Evolutionary conservation across 1,140 invertebrate genomes (phyloP).

Genomic region (Drosophila seguyi): DNA sequence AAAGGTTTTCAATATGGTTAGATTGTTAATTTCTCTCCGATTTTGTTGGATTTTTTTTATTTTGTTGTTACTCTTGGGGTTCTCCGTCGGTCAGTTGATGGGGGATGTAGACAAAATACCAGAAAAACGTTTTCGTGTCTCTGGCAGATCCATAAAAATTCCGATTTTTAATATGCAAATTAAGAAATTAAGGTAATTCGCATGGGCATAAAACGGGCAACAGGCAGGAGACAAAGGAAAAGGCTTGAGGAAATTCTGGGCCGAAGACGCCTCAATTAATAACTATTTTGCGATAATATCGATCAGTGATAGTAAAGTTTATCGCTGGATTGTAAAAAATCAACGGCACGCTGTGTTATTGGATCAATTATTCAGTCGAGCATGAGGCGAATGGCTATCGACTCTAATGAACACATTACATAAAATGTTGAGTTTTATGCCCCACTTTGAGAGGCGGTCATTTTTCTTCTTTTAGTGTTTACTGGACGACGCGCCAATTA

Average conservation of each 20-base stretch:
- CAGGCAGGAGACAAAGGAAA: constrained; percentile 44
- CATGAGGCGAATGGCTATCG: constrained; percentile 20
- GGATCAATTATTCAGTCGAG: constrained; percentile 69
- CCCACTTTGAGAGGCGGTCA: constrained; percentile 54
- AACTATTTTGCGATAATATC: constrained; percentile 82
- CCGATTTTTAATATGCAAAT: constrained; percentile 73
- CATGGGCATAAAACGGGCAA: constrained; percentile 28
- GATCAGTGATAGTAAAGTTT: constrained; percentile 73
- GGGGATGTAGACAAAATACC: constrained; percentile 56
- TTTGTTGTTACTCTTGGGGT: constrained; percentile 2
- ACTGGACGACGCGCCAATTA: constrained; percentile 68
- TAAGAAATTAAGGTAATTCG: constrained; percentile 46
- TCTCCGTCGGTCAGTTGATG: constrained; percentile 15
- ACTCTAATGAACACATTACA: constrained; percentile 83
- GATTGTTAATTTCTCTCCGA: constrained; percentile 52
- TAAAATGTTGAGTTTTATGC: constrained; percentile 79
- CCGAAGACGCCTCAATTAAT: constrained; percentile 60
- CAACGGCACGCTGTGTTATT: constrained; percentile 79
- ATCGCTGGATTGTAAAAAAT: constrained; percentile 78
- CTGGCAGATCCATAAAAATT: constrained; percentile 34
- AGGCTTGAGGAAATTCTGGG: constrained; percentile 38
- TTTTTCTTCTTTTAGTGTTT: constrained; percentile 37
- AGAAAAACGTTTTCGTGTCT: constrained; percentile 69
- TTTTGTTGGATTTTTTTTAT: constrained; percentile 2
- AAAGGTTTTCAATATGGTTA: constrained; percentile 51